A percentile compares a stretch with the other conserved stretches of the same genome.
Conservation (phyloP, 2,888 invertebrate species). For the Ametastegia equiseti region DNA sequence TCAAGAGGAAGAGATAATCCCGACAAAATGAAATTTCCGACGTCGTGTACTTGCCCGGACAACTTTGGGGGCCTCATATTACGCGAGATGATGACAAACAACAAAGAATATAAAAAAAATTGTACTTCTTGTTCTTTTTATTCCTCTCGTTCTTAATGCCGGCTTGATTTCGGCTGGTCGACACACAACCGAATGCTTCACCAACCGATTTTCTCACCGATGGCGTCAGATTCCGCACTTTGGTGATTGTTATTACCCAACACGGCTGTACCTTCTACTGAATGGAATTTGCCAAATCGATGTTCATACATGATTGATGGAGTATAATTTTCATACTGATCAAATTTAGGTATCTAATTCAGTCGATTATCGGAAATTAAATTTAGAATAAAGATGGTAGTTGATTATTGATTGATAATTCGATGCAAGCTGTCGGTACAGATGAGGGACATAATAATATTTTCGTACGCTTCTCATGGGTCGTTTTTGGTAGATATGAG, state of each 20-base stretch:
- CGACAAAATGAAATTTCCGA: not conserved
- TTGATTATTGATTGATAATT: too few species aligned
- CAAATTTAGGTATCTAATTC: too few species aligned
- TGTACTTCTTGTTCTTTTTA: not conserved
- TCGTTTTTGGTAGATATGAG: slow-evolving; percentile 16
- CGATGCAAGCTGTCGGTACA: too few species aligned
- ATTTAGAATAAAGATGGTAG: too few species aligned
- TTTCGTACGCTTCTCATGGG: not conserved
- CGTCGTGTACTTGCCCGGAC: not conserved
- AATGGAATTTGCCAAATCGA: too few species aligned
- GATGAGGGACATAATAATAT: not conserved
- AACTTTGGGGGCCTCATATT: slow-evolving; percentile 22
- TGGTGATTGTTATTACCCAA: slow-evolving; percentile 29
- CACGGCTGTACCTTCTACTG: not conserved
- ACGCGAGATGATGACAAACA: not conserved
- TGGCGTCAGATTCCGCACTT: slow-evolving; percentile 25
- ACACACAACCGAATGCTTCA: not conserved
- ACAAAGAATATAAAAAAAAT: not conserved
- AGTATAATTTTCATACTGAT: too few species aligned
- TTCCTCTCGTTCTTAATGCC: too few species aligned
- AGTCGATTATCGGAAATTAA: too few species aligned
- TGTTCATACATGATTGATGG: too few species aligned
- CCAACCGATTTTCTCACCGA: slow-evolving; percentile 8
- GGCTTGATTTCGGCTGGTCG: slow-evolving; percentile 32
- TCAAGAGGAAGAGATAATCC: not conserved